Evolutionary conservation across 2,113 vertebrate species (phyloP), one percentile per base, ranked within the genome.

Genomic region (Prinia subflava): DNA sequence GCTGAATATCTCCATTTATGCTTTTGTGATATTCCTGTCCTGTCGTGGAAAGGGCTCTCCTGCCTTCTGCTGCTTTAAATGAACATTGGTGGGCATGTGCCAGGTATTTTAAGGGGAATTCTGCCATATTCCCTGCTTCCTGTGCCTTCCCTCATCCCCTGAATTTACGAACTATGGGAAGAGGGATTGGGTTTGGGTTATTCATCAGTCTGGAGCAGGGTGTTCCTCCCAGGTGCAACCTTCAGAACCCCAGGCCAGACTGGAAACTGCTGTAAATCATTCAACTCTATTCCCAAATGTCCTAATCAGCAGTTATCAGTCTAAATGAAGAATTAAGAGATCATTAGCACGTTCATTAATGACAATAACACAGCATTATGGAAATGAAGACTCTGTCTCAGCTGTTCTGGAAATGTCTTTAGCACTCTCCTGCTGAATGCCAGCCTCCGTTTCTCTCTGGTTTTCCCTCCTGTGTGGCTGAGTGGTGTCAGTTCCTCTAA

Each of bases 241-340:
- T 64, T 31, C 75, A 68, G 52, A 74, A 10, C 17, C 50, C 42
- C 14, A 8, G 47, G 19, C 62, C 57, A 55, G 33, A 1, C 49
- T 42, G 67, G 68, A 39, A 75, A 53, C 24, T 75, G 37, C 8
- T 35, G 11, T 50, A 27, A 83, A 86, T 77, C 68, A 55, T 47
- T 76, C 55, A 25, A 23, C 91, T 87, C 69, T 7, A 25, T 87
- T 62, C 82, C 84, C 60, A 35, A 25, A 68, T 0, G 27, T n/a
- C 49, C 82, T 49, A 25, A 33, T 80, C 42, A 49, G 81, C 47
- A 85, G 74, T 92, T 92, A 83, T 6, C 79, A 52, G 44, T 67
- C 71, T 78, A 81, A 87, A 57, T 56, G 78, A 86, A 76, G 68
- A 93, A 96, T 75, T 95, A 94, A 65, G 83, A 82, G 53, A 84